These are phyloP conservation scores for Marisa cornuarietis DNA, from an alignment of 1,140 invertebrate species.

Conservation along the genomic window DNA sequence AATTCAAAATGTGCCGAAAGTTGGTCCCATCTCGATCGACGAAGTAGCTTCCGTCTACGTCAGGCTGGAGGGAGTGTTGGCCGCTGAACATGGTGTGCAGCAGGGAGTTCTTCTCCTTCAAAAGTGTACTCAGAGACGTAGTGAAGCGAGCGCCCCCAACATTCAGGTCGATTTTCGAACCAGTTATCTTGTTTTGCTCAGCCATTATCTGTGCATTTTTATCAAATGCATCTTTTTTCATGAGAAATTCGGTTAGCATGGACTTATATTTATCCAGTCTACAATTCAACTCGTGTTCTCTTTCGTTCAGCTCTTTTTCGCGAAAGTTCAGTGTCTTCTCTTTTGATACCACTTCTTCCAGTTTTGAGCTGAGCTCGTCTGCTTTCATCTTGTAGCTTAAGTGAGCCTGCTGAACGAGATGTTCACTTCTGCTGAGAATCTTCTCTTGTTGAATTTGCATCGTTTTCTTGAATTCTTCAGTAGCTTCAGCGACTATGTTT, in stretches of 20 bases:
- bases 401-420: background rate
- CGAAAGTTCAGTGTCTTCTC: constrained; percentile 22
- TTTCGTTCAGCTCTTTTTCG: constrained; percentile 33
- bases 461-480: constrained; percentile 9
- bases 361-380: constrained; percentile 18
- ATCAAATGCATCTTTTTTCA: constrained; percentile 31
- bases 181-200: constrained; percentile 32
- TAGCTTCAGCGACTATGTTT: constrained; percentile 7
- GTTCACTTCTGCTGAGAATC: background rate
- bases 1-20: constrained; percentile 48
- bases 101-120: constrained; percentile 41
- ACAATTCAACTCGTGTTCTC: constrained; percentile 28
- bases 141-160: constrained; percentile 47
- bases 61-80: constrained; percentile 33
- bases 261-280: constrained; percentile 29
- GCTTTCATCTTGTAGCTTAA: constrained; percentile 15
- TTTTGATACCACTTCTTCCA: constrained; percentile 20
- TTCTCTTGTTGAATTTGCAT: constrained; percentile 2
- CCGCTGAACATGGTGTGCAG: constrained; percentile 53
- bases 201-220: constrained; percentile 29
- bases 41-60: constrained; percentile 36
- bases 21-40: constrained; percentile 50
- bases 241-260: constrained; percentile 28
- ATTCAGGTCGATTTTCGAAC: constrained; percentile 39
- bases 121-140: constrained; percentile 47